Base-by-base conservation (phyloP, 2,113 vertebrate genomes). In the Procavia capensis region DNA sequence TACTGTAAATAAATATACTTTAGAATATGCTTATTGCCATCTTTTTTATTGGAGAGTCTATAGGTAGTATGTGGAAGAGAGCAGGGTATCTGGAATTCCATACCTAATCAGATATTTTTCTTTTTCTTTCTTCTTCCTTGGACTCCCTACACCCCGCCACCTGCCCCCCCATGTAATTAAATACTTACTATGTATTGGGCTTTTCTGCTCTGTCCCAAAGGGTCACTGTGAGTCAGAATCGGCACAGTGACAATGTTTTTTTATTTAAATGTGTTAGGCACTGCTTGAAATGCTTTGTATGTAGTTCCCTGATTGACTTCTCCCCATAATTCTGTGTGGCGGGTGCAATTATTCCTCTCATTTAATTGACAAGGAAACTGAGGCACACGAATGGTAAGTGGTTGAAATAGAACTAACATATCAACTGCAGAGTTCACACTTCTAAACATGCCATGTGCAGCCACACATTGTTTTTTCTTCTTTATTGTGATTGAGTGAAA, bases 361-460 rank as follows among this genome's bases (percentile, higher is more conserved):
- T 78, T 50, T 66, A 25, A 61, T 54, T 72, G 85, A 45, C 14
- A 61, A 76, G 70, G 45, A 91, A 72, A 91, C 25, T 36, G 57
- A 86, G 57, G n/a, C 36, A 24, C 13, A 63, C 34, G 29, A 63
- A 13, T 34, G 61, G 25, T 63, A 63, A 43, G 64, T 45, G 63
- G 36, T 24, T 34, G 78, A 81, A 17, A 24, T 1, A 4, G 45
- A 27, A 76, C 24, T 10, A 16, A 36, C 8, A 22, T 82, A 27
- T 57, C n/a, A 13, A 57, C 10, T 4, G 5, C 17, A 20, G 29
- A 14, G 36, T 50, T 22, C 74, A 45, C 9, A 36, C 41, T 45
- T 24, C 29, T 14, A 41, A 78, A 41, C 41, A 41, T 17, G n/a
- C 1, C 4, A 10, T 9, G 17, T 3, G 2, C 1, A 0, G 10